Percentiles rank a stretch among this genome's conserved stretches.
Conservation (phyloP, 1,140 invertebrate species). For the Melitaea cinxia region DNA sequence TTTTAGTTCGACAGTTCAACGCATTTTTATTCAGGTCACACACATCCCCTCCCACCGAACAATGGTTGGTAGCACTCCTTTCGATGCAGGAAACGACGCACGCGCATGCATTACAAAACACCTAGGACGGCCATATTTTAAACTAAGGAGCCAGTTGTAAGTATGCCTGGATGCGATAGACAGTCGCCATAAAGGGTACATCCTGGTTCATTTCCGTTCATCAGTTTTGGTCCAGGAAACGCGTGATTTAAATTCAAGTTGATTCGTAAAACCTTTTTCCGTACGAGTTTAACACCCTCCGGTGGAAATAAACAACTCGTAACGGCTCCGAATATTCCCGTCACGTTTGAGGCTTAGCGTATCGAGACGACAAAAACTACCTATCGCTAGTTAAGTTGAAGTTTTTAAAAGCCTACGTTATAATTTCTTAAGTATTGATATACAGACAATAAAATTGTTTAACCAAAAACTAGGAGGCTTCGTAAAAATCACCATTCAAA, state of each 20-base stretch:
- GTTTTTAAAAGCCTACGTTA: neutral
- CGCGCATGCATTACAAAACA: constrained; percentile 70
- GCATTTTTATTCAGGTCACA: constrained; percentile 65
- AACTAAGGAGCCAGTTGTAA: constrained; percentile 51
- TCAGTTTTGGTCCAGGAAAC: constrained; percentile 55
- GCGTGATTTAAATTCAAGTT: constrained; percentile 60
- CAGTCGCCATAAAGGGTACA: constrained; percentile 71
- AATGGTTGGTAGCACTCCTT: constrained; percentile 77
- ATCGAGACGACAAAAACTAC: constrained; percentile 16
- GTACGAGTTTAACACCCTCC: constrained; percentile 25
- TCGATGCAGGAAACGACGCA: constrained; percentile 72
- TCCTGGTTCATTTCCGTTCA: constrained; percentile 70
- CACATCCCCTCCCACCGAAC: constrained; percentile 70
- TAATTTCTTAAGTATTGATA: neutral
- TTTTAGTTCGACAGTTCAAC: constrained; percentile 64
- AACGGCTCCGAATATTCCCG: constrained; percentile 3
- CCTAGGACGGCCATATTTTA: constrained; percentile 58
- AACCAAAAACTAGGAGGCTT: too few relatives aligned
- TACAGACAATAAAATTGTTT: neutral
- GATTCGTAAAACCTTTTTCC: constrained; percentile 31
- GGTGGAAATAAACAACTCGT: constrained; percentile 19
- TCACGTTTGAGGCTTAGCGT: constrained; percentile 20
- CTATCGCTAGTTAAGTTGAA: neutral
- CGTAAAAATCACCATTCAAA: too few relatives aligned
- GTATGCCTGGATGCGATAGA: constrained; percentile 69